Evolutionary conservation across 2,888 invertebrate genomes (phyloP), one percentile per base, ranked within the genome.

Genomic region (Leptothorax acervorum): DNA sequence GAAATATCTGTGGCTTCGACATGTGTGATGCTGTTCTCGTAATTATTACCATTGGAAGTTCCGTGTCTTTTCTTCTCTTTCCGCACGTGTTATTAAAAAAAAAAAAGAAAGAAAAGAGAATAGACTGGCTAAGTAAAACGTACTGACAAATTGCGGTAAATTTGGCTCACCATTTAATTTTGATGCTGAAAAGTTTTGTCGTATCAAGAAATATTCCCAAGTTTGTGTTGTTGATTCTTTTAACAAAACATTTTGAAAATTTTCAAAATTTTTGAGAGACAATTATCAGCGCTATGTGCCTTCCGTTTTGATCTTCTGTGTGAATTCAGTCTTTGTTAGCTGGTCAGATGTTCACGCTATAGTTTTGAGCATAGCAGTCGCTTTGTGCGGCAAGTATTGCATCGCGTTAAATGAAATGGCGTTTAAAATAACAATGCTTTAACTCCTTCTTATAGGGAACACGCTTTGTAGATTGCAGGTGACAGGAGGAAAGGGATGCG

Each of bases 21-120:
- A 11, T 57, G 35, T 23, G 23, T 23, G 23, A 73, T 53, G 57
- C 28, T 63, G 35, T 42, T 42, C 45, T 28, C 11, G 48, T 75
- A 53, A 74, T 60, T 57, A 60, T 81, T 71, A 73, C 48, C 15
- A 85, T 82, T 83, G 73, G 60, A 55, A 48, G 63, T 23, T 78
- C 15, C 63, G 18, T 4, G 31, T 55, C n/a, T 39, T 66, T 70
- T 23, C 42, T 71, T 66, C 12, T 8, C n/a, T 51, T 23, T 15
- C 18, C 3, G 31, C 15, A 23, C 8, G 8, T 35, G n/a, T 5
- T 42, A 31, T 60, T 28, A 45, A 51, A 55, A 71, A 18, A 39
- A 23, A 2, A 15, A 4, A 53, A 23, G 0, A 23, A 23, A 23
- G 0, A 71, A 18, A 39, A 23, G 2, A 15, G 3, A 53, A 71